Conservation (phyloP, 2,888 invertebrate species). For the Leptopilina drosophilae region DNA sequence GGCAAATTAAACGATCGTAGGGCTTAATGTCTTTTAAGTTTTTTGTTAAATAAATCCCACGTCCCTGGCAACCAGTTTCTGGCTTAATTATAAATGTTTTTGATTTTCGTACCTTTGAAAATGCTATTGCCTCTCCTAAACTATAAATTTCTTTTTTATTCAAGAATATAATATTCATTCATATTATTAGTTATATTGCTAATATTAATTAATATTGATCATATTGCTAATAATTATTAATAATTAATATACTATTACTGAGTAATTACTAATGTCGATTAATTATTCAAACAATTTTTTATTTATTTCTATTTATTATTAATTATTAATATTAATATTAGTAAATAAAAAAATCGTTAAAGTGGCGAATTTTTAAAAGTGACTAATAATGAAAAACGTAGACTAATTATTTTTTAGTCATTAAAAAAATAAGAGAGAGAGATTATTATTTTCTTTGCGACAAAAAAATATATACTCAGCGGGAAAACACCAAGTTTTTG, state of each 20-base stretch:
- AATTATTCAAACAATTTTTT: neutral
- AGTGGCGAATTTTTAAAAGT: too few species aligned
- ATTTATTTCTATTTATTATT: too few species aligned
- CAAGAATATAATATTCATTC: neutral
- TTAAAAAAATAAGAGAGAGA: too few species aligned
- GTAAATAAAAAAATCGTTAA: too few species aligned
- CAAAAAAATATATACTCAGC: slow-evolving; percentile 84
- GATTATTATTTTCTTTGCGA: too few species aligned
- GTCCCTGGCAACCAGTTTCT: slow-evolving; percentile 93
- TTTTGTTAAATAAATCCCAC: slow-evolving; percentile 91
- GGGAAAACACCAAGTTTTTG: slow-evolving; percentile 95
- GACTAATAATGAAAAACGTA: too few species aligned
- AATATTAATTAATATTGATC: too few species aligned
- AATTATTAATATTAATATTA: too few species aligned
- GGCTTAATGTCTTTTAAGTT: slow-evolving; percentile 89
- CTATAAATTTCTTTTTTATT: slow-evolving; percentile 70
- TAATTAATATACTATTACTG: neutral
- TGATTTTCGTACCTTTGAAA: slow-evolving; percentile 84
- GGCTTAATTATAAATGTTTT: slow-evolving; percentile 94
- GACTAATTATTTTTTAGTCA: too few species aligned
- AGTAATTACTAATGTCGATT: neutral
- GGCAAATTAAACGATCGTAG: slow-evolving; percentile 91
- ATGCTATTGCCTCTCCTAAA: slow-evolving; percentile 86
- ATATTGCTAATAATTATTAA: too few species aligned
- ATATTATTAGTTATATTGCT: neutral